A percentile compares a stretch with the other conserved stretches of the same genome.
Conservation (phyloP, 2,888 invertebrate species). For the Tromatobia lineatoria region DNA sequence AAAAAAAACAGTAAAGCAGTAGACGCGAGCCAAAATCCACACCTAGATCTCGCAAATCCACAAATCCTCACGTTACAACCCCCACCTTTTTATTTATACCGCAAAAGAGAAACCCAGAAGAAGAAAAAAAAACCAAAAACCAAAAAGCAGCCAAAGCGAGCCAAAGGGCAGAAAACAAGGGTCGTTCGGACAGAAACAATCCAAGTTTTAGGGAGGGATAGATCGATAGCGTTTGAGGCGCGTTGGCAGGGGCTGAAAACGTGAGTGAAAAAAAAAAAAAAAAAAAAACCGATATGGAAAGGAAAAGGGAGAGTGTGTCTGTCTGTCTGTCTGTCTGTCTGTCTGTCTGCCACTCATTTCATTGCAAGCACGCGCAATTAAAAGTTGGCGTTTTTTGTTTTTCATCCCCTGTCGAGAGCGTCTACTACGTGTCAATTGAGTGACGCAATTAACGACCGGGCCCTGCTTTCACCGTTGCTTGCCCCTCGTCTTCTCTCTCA, state of each 20-base stretch:
- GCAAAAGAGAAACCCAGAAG: slow-evolving; percentile 13
- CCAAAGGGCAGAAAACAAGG: slow-evolving; percentile 59
- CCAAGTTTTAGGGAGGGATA: slow-evolving; percentile 58
- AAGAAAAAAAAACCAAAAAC: slow-evolving; percentile 38
- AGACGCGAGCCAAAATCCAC: no score
- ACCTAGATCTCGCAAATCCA: no score
- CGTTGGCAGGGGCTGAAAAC: slow-evolving; percentile 56
- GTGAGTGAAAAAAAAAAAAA: slow-evolving; percentile 51
- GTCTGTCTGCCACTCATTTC: slow-evolving; percentile 67
- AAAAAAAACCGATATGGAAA: slow-evolving; percentile 53
- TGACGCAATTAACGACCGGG: slow-evolving; percentile 67
- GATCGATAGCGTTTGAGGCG: slow-evolving; percentile 63
- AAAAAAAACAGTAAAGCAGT: no score
- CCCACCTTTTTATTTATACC: slow-evolving; percentile 41
- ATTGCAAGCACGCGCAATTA: slow-evolving; percentile 65
- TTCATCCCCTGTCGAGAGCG: slow-evolving; percentile 56
- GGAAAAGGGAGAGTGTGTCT: slow-evolving; percentile 54
- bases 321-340: slow-evolving; percentile 65
- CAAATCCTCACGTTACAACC: background rate
- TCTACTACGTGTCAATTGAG: slow-evolving; percentile 70
- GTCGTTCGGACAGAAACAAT: slow-evolving; percentile 52
- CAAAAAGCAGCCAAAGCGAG: slow-evolving; percentile 38
- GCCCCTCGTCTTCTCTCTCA: slow-evolving; percentile 17
- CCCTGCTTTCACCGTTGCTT: slow-evolving; percentile 46
- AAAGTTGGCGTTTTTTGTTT: slow-evolving; percentile 56